Evolutionary conservation across 2,113 vertebrate species (phyloP), one percentile per base, ranked within the genome.

Genomic region (Lophochroa leadbeateri): DNA sequence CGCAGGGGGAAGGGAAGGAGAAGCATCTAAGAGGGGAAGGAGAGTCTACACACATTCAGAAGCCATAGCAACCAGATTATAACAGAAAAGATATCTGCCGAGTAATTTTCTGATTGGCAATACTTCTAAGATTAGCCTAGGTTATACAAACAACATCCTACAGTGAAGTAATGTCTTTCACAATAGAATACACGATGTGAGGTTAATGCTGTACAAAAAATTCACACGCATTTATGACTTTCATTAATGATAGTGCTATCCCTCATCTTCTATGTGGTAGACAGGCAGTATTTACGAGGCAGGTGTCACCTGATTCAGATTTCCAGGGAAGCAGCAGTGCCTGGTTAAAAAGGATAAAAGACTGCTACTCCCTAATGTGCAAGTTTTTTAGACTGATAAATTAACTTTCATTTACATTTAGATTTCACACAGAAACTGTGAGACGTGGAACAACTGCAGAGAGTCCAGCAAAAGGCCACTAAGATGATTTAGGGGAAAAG

Each of bases 281-380:
- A 90, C 57, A 95, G 55, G 57, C 3, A 19, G 14, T 63, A 69
- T 93, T 91, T 83, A 88, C 77, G 13, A 96, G 55, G 25, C 18
- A 60, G 27, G 24, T 10, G 17, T 43, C 83, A 91, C n/a, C 57
- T 46, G 82, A 82, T 84, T 63, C 75, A 86, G 39, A 89, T 65
- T 88, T 82, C 81, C 61, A 80, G 58, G 84, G 82, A 93, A 95
- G n/a, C 13, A 76, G 39, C 17, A 70, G 33, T 39, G 81, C 10
- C 39, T 94, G 52, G 49, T 65, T 91, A 64, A 46, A 81, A 84
- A 76, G 17, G 37, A 12, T n/a, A n/a, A 43, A 53, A 41, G 61
- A 2, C 37, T 52, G 28, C 33, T 82, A 76, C 37, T 92, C 81
- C 68, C 78, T 74, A 46, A 67, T 2, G 55, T 70, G 39, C 60